These are phyloP conservation scores for Darwinula stevensoni DNA, from an alignment of 2,888 invertebrate species.

Conservation along the genomic window DNA sequence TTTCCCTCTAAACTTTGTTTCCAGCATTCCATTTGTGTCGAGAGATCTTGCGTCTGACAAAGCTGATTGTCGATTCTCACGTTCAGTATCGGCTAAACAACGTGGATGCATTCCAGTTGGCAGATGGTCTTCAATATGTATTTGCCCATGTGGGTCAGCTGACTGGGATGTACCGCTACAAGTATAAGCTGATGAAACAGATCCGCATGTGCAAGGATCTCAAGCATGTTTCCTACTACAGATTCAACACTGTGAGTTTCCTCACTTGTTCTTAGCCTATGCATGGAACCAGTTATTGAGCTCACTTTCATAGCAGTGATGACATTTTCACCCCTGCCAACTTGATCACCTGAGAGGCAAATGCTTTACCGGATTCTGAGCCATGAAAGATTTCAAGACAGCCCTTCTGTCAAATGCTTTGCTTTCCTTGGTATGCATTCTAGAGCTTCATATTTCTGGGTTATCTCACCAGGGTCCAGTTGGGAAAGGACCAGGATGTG, in stretches of 20 bases:
- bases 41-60: conserved; percentile 91
- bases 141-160: conserved; percentile 98
- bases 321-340: no score
- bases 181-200: conserved; percentile 93
- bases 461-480: conserved; percentile 97
- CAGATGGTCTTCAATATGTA: conserved; percentile 94
- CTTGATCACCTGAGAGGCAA: no score
- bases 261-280: conserved; percentile 3
- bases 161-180: conserved; percentile 98
- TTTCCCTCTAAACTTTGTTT: no score
- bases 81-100: conserved; percentile 98
- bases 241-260: conserved; percentile 86
- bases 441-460: conserved; percentile 12
- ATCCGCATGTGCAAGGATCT: conserved; percentile 99
- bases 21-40: conserved; percentile 97
- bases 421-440: no score
- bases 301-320: no score
- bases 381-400: no score
- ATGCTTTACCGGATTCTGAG: no score
- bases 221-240: conserved; percentile 95
- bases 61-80: conserved; percentile 93
- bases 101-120: conserved; percentile 92
- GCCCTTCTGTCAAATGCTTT: no score
- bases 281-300: no score
- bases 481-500: conserved; percentile 94